phyloP scores from a whole-genome alignment of 2,888 invertebrate species.

The Tetrapedia diversipes region DNA sequence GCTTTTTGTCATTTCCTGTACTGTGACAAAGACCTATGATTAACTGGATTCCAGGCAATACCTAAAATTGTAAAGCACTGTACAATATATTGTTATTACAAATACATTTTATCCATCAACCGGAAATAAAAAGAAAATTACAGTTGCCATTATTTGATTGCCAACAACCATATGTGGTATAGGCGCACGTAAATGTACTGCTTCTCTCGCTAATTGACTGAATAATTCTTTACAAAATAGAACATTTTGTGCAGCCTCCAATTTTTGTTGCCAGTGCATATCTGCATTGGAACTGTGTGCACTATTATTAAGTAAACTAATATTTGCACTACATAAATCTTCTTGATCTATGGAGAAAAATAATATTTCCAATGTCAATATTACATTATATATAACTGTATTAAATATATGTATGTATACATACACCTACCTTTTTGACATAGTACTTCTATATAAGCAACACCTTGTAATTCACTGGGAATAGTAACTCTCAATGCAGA shows the following conservation, averaged over 20 bases:
- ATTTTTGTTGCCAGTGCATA: conserved; percentile 96
- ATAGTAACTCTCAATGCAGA: conserved; percentile 95
- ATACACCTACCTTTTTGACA: conserved; percentile 91
- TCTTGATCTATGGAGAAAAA: conserved; percentile 88
- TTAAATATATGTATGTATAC: neutral
- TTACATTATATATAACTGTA: neutral
- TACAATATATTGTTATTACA: neutral
- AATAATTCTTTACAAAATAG: conserved; percentile 98
- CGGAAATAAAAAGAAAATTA: conserved; percentile 78
- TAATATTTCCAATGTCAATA: neutral
- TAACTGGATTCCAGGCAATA: conserved; percentile 95
- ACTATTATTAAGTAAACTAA: conserved; percentile 90
- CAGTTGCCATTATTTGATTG: conserved; percentile 97
- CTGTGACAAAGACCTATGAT: conserved; percentile 96
- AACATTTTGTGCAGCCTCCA: conserved; percentile 99
- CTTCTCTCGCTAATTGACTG: conserved; percentile 96
- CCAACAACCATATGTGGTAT: conserved; percentile 99
- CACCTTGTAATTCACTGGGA: conserved; percentile 97
- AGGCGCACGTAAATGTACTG: conserved; percentile 95
- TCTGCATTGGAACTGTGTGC: conserved; percentile 89
- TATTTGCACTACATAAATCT: conserved; percentile 92
- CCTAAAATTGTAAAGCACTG: conserved; percentile 82
- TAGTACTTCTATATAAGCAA: conserved; percentile 97
- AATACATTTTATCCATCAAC: neutral
- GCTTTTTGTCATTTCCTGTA: conserved; percentile 86